Evolutionary conservation across 2,888 invertebrate species (phyloP), one percentile per base, ranked within the genome.

Genomic region (Sesamia inferens): DNA sequence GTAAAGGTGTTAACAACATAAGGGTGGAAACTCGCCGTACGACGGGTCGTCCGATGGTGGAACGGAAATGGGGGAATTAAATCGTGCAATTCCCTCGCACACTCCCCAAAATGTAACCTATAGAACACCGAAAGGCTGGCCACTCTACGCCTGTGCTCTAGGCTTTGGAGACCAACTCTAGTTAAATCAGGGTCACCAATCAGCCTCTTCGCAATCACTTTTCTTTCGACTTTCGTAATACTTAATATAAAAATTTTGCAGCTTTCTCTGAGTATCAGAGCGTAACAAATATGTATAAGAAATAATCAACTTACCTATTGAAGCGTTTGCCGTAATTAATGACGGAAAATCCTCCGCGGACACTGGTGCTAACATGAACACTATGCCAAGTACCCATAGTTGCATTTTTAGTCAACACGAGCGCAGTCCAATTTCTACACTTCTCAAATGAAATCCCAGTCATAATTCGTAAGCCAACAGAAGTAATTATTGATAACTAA

Each of bases 241-340:
- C 31, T 31, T 2, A 31, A 31, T 31, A 31, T 31, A 31, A 54
- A 47, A 47, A 67, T 6, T 31, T 22, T 13, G 10, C 16, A 14
- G 6, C 11, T 22, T 19, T n/a, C 1, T 39, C 10, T 5, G 5
- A 44, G 22, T 13, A 44, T 68, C 13, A 31, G 2, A 22, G 8
- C 10, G 31, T 54, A 57, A 16, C 14, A 24, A 47, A 14, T 10
- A 47, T 13, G 8, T 47, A 7, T 58, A 4, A 19, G 31, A 61
- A 65, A 19, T 13, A 62, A 8, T n/a, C 64, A 19, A 70, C 93
- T 94, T 94, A 98, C 98, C 98, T 90, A 98, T 96, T 1, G 98
- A 97, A 10, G 97, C 98, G 91, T 98, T 98, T 19, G 97, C 97
- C 14, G 97, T 97, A 3, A 98, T 96, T 81, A 98, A 93, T 0